A percentile compares a stretch with the other conserved stretches of the same genome.
Conservation (phyloP, 2,113 vertebrate species). For the Gobio gobio region DNA sequence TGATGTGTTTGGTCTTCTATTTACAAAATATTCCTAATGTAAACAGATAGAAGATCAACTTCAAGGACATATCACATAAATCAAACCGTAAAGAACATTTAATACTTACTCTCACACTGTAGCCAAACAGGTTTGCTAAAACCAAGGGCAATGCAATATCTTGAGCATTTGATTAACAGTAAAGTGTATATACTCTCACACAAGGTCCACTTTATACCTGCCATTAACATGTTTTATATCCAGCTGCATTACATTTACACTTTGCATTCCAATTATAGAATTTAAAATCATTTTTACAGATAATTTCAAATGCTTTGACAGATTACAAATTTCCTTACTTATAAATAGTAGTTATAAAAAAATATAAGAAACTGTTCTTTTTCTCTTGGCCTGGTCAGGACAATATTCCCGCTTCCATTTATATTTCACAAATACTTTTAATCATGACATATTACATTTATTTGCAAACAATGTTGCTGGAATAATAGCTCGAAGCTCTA, state of each 20-base stretch:
- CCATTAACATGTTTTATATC: background rate
- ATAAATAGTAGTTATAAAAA: no score
- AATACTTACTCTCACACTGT: slow-evolving; percentile 26
- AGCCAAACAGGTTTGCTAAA: slow-evolving; percentile 28
- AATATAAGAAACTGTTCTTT: no score
- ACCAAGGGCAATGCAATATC: slow-evolving; percentile 40
- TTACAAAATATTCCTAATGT: slow-evolving; percentile 38
- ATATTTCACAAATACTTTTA: no score
- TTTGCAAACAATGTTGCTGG: background rate
- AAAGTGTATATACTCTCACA: background rate
- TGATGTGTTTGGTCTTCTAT: background rate
- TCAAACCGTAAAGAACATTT: slow-evolving; percentile 12
- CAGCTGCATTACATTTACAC: background rate
- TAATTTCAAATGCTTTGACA: no score
- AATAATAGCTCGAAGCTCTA: background rate
- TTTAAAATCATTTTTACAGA: no score
- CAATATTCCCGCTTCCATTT: no score
- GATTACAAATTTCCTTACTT: background rate
- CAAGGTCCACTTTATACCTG: background rate
- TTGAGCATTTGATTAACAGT: slow-evolving; percentile 8
- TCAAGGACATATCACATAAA: slow-evolving; percentile 40
- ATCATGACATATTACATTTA: background rate
- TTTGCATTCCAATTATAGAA: background rate
- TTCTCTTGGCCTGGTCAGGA: no score
- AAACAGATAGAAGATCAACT: slow-evolving; percentile 25